Percentiles rank a stretch among this genome's conserved stretches.
phyloP scores from a whole-genome alignment of 1,140 invertebrate species.

The Zaprionus kolodkinae region DNA sequence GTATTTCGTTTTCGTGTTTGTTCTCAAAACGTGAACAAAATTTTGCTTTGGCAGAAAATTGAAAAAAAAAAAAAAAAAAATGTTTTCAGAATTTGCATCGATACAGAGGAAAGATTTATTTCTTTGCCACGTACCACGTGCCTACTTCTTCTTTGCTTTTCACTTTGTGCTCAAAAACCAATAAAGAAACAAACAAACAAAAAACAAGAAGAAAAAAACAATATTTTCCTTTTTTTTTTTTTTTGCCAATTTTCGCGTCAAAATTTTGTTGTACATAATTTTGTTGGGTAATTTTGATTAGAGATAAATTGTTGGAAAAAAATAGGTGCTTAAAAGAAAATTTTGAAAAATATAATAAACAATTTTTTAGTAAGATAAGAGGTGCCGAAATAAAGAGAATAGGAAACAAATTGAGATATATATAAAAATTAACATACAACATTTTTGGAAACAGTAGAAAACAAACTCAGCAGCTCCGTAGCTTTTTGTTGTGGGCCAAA shows the following conservation, averaged over 20 bases:
- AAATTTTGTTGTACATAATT: slow-evolving; percentile 56
- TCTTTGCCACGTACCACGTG: slow-evolving; percentile 36
- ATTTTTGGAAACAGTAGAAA: slow-evolving; percentile 60
- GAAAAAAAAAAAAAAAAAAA: slow-evolving; percentile 51
- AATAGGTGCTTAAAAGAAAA: slow-evolving; percentile 63
- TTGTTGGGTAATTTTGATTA: slow-evolving; percentile 32
- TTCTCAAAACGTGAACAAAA: slow-evolving; percentile 38
- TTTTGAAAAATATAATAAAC: slow-evolving; percentile 64
- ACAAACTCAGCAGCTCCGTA: slow-evolving; percentile 60
- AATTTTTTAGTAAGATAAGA: slow-evolving; percentile 38
- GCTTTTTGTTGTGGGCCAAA: slow-evolving; percentile 55
- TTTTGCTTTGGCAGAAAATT: slow-evolving; percentile 54
- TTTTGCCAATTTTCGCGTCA: slow-evolving; percentile 53
- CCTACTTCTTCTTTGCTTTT: slow-evolving; percentile 51
- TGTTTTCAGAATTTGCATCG: slow-evolving; percentile 32
- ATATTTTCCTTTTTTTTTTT: slow-evolving; percentile 24
- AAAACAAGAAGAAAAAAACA: slow-evolving; percentile 33
- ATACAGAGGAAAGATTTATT: slow-evolving; percentile 24
- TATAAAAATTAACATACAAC: slow-evolving; percentile 64
- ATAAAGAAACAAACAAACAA: slow-evolving; percentile 46
- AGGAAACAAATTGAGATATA: slow-evolving; percentile 40
- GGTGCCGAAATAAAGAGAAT: slow-evolving; percentile 45
- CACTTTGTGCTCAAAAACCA: slow-evolving; percentile 40
- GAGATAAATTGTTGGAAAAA: slow-evolving; percentile 19
- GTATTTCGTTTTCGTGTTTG: slow-evolving; percentile 6